Percentiles rank a stretch among this genome's conserved stretches.
Conservation (phyloP, 2,888 invertebrate genomes). For the Chrysolina americana region DNA sequence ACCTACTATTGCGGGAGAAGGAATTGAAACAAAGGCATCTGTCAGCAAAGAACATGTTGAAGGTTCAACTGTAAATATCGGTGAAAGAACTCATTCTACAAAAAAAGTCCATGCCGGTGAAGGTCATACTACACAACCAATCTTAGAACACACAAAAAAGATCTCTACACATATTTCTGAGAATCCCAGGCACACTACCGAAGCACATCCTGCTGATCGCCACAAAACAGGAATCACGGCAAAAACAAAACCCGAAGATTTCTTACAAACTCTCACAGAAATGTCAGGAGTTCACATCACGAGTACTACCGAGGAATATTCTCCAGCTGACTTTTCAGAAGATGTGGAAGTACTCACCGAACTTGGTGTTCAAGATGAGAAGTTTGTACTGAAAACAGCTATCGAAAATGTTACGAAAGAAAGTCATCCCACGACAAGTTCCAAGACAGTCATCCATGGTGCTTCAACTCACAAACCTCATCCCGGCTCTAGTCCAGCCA, state of each 20-base stretch:
- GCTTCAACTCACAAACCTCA: background rate
- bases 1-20: too few relatives aligned
- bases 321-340: conserved; percentile 1
- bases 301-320: background rate
- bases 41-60: background rate
- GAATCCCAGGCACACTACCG: background rate
- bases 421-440: background rate
- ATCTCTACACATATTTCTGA: background rate
- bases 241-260: conserved; percentile 15
- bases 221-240: conserved; percentile 1
- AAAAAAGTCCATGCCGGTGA: background rate
- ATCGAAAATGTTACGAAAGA: conserved; percentile 6
- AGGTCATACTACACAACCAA: background rate
- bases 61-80: background rate
- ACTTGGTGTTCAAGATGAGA: conserved; percentile 23
- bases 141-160: background rate
- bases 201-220: background rate
- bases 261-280: conserved; percentile 15
- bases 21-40: too few relatives aligned
- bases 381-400: conserved; percentile 16
- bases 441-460: conserved; percentile 2
- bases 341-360: conserved; percentile 21
- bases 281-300: conserved; percentile 8
- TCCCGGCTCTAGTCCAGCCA: background rate
- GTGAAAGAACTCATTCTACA: background rate